A percentile compares a stretch with the other conserved stretches of the same genome.
Conservation (phyloP, 2,113 vertebrate genomes). For the Ranitomeya imitator region DNA sequence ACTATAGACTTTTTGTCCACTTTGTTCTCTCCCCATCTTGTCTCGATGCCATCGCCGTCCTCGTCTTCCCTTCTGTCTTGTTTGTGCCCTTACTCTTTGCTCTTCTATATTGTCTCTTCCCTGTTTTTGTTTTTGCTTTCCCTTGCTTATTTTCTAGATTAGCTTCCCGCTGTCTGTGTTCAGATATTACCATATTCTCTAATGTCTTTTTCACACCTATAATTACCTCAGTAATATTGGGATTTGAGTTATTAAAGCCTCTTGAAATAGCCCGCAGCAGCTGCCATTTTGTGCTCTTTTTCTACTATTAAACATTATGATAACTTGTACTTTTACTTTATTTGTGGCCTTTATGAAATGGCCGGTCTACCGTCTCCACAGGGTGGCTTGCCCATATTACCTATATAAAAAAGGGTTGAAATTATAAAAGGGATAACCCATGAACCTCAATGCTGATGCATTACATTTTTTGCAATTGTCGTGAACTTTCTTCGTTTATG, state of each 20-base stretch:
- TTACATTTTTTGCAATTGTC: neutral
- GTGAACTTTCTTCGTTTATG: neutral
- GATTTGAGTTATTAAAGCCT: conserved; percentile 38
- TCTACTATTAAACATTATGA: neutral
- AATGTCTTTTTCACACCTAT: conserved; percentile 6
- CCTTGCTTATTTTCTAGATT: conserved; percentile 33
- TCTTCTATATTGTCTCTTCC: neutral
- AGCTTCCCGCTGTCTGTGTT: conserved; percentile 39
- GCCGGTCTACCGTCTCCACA: neutral
- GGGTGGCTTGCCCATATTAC: neutral
- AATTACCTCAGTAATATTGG: conserved; percentile 32
- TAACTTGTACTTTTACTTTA: neutral
- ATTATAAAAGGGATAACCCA: neutral
- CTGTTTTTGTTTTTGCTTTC: conserved; percentile 37
- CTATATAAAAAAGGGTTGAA: neutral
- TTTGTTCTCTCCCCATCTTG: neutral
- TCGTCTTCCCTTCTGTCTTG: neutral
- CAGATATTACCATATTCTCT: conserved; percentile 33
- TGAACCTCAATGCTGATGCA: neutral
- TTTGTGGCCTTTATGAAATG: conserved; percentile 23
- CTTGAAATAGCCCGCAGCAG: conserved; percentile 33
- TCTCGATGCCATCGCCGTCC: neutral
- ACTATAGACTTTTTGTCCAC: conserved; percentile 10
- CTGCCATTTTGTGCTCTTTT: conserved; percentile 19
- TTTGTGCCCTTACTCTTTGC: neutral